phyloP scores from a whole-genome alignment of 2,113 vertebrate species.

The Psilopogon haemacephalus region DNA sequence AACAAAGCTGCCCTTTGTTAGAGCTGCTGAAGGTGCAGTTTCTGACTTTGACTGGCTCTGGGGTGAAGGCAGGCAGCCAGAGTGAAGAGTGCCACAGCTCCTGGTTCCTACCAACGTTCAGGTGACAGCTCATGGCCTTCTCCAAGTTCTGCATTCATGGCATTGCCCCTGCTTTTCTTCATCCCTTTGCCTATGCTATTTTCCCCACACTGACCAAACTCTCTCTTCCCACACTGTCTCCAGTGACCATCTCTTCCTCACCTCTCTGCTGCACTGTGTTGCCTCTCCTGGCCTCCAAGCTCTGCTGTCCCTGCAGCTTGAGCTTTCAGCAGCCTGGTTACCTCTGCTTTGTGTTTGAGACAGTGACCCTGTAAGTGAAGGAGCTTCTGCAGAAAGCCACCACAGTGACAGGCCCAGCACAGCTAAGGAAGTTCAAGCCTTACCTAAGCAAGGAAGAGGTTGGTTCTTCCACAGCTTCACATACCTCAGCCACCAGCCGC shows the following conservation, averaged over 20 bases:
- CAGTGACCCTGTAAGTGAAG: background rate
- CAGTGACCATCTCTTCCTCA: background rate
- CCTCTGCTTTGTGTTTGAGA: background rate
- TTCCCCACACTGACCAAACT: background rate
- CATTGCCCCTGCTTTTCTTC: background rate
- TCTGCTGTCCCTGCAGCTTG: background rate
- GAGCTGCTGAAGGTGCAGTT: background rate
- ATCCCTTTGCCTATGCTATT: background rate
- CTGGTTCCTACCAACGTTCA: rapidly evolving
- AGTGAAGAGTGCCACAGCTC: background rate
- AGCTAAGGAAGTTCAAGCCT: background rate
- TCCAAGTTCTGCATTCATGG: background rate
- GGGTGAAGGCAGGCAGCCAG: background rate
- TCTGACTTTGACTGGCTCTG: background rate
- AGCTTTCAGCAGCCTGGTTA: background rate
- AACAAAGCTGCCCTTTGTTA: background rate
- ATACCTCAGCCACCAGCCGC: background rate
- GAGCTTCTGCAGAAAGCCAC: background rate
- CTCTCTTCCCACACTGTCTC: background rate
- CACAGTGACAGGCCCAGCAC: background rate
- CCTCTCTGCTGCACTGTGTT: background rate
- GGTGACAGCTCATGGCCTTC: background rate
- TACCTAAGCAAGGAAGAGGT: background rate
- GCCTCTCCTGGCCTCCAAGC: background rate
- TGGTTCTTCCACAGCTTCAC: background rate